These are phyloP conservation scores for Ichneumon xanthorius DNA, from an alignment of 2,888 invertebrate genomes.

Conservation along the genomic window DNA sequence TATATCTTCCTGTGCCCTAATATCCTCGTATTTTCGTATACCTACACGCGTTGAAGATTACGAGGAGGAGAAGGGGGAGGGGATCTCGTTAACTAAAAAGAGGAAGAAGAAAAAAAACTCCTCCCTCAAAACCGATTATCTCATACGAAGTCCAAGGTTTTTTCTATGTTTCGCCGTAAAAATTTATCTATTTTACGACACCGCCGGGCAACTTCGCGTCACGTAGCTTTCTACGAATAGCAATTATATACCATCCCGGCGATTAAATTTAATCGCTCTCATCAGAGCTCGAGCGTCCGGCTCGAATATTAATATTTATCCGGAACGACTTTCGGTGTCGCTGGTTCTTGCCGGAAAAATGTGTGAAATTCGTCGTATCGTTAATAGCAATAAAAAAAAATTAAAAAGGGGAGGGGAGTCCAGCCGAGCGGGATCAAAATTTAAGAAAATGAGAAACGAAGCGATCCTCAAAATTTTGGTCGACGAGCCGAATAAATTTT, in stretches of 20 bases:
- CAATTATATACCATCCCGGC: constrained; percentile 54
- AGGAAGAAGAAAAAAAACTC: constrained; percentile 13
- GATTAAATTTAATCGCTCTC: constrained; percentile 61
- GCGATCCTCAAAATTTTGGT: neutral
- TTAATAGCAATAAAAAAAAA: neutral
- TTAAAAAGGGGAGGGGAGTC: neutral
- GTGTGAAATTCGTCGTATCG: constrained; percentile 3
- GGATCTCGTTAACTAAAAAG: constrained; percentile 40
- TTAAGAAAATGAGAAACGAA: constrained; percentile 3
- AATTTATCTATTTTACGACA: constrained; percentile 63
- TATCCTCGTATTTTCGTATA: constrained; percentile 38
- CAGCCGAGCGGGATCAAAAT: neutral
- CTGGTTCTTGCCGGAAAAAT: neutral
- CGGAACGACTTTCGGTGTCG: neutral
- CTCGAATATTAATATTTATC: constrained; percentile 17
- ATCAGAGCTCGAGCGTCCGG: neutral
- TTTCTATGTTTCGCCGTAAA: constrained; percentile 56
- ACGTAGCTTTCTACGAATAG: constrained; percentile 58
- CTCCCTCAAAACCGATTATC: constrained; percentile 44
- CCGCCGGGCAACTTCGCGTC: constrained; percentile 4
- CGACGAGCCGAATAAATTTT: neutral
- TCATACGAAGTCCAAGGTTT: constrained; percentile 29
- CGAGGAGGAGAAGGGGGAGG: constrained; percentile 28
- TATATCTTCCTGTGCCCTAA: constrained; percentile 27
- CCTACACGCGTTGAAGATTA: constrained; percentile 29